Evolutionary conservation across 35 echinoderm and acorn worm genomes (phyloP).

Genomic region (Lytechinus variegatus): DNA sequence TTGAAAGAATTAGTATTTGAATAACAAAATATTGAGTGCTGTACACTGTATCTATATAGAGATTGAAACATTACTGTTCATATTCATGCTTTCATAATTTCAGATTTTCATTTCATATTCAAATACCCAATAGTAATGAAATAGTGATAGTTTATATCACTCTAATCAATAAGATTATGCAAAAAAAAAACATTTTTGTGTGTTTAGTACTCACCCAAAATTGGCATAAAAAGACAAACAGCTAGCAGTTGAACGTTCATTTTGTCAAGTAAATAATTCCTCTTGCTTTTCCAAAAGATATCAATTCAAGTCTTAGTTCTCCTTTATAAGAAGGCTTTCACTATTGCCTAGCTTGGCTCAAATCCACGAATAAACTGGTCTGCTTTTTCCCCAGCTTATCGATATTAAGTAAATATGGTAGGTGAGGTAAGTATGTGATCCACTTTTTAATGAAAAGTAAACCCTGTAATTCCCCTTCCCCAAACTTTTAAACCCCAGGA

Average conservation of each 20-base stretch:
- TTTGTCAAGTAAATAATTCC: constrained; percentile 5
- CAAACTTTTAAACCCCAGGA: background rate
- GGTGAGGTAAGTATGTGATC: background rate
- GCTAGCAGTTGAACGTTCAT: constrained; percentile 26
- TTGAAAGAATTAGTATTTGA: too few relatives aligned
- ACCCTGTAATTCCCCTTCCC: background rate
- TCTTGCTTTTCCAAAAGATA: background rate
- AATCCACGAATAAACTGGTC: background rate
- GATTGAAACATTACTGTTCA: too few relatives aligned
- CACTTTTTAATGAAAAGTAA: background rate
- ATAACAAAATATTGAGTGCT: too few relatives aligned
- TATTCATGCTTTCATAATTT: background rate
- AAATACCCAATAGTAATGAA: background rate
- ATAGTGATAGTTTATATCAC: background rate
- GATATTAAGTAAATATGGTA: background rate
- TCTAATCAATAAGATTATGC: background rate
- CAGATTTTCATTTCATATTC: background rate
- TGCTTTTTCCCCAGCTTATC: background rate
- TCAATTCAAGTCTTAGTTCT: background rate
- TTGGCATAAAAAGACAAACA: constrained; percentile 32
- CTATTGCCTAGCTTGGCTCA: background rate
- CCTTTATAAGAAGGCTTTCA: background rate
- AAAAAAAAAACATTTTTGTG: background rate
- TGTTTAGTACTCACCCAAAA: constrained; percentile 15
- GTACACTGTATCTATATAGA: too few relatives aligned